Evolutionary conservation across 2,113 vertebrate species (phyloP).

Genomic region (Eubucco bourcierii): DNA sequence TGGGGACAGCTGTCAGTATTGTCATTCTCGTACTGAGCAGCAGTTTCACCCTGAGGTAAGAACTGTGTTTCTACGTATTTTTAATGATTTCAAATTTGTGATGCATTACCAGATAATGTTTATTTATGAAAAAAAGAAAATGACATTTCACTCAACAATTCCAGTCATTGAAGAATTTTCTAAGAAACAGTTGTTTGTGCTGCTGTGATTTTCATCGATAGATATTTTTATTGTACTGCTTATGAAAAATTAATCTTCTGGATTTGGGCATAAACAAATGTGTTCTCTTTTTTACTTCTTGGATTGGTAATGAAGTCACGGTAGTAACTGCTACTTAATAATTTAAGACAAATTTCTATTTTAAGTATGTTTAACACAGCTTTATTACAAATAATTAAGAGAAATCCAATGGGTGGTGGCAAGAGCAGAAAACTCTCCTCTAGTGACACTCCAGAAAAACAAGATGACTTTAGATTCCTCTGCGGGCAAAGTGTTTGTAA

Average conservation of each 20-base stretch:
- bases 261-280: too few relatives aligned
- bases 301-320: not conserved
- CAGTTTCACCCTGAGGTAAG: conserved; percentile 93
- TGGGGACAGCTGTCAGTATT: conserved; percentile 88
- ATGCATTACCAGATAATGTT: not conserved
- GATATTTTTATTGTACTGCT: too few relatives aligned
- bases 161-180: not conserved
- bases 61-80: not conserved
- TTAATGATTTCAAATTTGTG: not conserved
- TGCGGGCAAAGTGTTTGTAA: not conserved
- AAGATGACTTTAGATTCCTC: not conserved
- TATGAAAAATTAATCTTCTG: too few relatives aligned
- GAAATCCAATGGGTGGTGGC: not conserved
- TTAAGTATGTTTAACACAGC: not conserved
- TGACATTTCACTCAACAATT: not conserved
- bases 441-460: not conserved
- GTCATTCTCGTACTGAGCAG: conserved; percentile 93
- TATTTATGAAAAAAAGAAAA: not conserved
- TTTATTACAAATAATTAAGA: not conserved
- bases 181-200: too few relatives aligned
- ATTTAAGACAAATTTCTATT: not conserved
- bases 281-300: too few relatives aligned
- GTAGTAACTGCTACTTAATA: not conserved
- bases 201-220: too few relatives aligned
- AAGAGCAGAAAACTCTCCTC: not conserved